These are phyloP conservation scores for Epinotia nisella DNA, from an alignment of 2,888 invertebrate species.

Conservation along the genomic window DNA sequence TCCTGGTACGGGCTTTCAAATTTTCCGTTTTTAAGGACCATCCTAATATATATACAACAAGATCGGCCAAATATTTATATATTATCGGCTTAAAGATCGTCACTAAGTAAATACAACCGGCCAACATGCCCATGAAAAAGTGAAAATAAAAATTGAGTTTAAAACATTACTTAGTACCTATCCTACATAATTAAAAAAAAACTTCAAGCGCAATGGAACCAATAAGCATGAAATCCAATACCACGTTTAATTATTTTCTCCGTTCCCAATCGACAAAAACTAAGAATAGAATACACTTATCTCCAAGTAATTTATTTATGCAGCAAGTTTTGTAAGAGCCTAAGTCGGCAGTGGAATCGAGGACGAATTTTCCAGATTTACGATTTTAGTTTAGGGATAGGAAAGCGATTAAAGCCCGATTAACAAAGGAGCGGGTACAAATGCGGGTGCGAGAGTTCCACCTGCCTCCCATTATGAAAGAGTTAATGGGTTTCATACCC, in stretches of 20 bases:
- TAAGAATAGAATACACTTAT: constrained; percentile 21
- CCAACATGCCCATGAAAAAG: neutral
- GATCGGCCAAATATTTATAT: no score
- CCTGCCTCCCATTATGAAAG: constrained; percentile 64
- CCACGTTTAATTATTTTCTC: no score
- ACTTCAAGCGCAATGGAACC: neutral
- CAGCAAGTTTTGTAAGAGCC: constrained; percentile 36
- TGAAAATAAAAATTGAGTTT: neutral
- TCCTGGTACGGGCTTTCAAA: no score
- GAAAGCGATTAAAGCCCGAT: constrained; percentile 77
- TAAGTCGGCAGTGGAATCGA: constrained; percentile 26
- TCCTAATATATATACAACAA: no score
- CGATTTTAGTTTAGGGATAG: constrained; percentile 60
- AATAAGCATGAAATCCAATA: constrained; percentile 1
- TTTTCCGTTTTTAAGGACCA: no score
- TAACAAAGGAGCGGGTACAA: constrained; percentile 62
- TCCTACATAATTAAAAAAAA: neutral
- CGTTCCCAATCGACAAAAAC: neutral
- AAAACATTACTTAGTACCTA: neutral
- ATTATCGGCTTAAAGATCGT: no score
- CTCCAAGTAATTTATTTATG: constrained; percentile 32
- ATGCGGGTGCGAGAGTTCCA: constrained; percentile 53
- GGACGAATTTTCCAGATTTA: constrained; percentile 42
- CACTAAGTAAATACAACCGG: no score
- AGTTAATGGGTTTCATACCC: constrained; percentile 59